These are phyloP conservation scores for Bubalus kerabau DNA, from an alignment of 2,113 vertebrate genomes.

Conservation along the genomic window DNA sequence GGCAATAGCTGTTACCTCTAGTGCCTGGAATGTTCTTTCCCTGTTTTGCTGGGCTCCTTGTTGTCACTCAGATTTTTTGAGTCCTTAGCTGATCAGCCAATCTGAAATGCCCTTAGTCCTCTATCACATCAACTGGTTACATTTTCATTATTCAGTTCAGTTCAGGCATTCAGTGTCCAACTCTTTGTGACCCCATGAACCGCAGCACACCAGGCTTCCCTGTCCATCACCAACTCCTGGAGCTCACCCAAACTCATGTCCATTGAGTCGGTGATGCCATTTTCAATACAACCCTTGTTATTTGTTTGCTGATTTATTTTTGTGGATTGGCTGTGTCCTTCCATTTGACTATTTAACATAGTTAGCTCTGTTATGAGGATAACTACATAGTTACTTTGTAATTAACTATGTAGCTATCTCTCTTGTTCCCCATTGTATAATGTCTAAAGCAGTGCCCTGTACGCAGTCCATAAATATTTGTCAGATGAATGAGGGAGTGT, in stretches of 20 bases:
- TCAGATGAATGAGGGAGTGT: neutral
- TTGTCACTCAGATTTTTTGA: neutral
- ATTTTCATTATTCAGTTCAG: neutral
- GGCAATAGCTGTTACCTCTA: neutral
- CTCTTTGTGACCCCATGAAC: neutral
- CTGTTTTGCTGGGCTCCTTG: neutral
- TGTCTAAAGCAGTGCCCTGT: neutral
- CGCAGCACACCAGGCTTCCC: neutral
- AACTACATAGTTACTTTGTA: neutral
- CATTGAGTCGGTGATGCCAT: neutral
- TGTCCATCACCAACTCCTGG: neutral
- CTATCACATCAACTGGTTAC: neutral
- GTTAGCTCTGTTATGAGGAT: neutral
- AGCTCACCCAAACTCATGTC: neutral
- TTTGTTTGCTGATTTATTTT: neutral
- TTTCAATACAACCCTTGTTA: neutral
- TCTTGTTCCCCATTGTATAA: neutral
- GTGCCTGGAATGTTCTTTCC: neutral
- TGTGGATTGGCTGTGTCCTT: neutral
- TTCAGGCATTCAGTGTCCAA: fast-evolving
- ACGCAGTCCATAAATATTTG: neutral
- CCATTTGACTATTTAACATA: neutral
- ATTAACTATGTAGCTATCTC: neutral
- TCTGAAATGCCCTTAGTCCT: neutral
- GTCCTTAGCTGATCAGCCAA: neutral